Base-by-base conservation (phyloP, 2,113 vertebrate species). In the Oenanthe oenanthe region DNA sequence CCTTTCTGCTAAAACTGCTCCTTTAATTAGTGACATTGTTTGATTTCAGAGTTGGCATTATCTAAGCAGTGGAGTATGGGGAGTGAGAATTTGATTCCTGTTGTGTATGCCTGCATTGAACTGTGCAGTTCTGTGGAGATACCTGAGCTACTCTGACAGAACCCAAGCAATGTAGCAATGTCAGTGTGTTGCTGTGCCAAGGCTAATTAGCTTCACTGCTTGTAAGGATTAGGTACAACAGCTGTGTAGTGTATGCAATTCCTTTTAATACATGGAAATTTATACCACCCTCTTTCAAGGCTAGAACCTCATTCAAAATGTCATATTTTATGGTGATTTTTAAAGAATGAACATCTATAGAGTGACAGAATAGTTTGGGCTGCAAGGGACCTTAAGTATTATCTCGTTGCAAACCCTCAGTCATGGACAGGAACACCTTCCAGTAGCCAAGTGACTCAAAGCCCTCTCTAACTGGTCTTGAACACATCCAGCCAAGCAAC, bases 201-300 rank as follows among this genome's bases (percentile, higher is more conserved):
- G 71, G 56, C 54, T 97, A 92, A 95, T 94, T 94, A 97, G 51
- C 78, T 80, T 66, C 79, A 54, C 50, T 83, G 9, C 79, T 95
- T 88, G 78, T 88, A 93, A 88, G 47, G 71, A 95, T 90, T 78
- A 94, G 61, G 54, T 92, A 66, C 47, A 93, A 95, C 85, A 94
- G 75, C 67, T 73, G 67, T 92, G 92, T 51, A 85, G 75, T 36
- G 50, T 73, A 58, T 85, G 72, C 38, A 72, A 62, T 91, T 51
- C 57, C 84, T 91, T 95, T 74, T 80, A 91, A 81, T 86, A 91
- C 80, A 89, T 40, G 77, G 53, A 87, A 94, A 92, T 66, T 66
- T 42, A 95, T 80, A 73, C n/a, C 58, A 92, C 26, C 38, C 18
- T 36, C 74, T 96, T 93, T 29, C 56, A 56, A 89, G 65, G 17